A percentile compares a stretch with the other conserved stretches of the same genome.
Evolutionary conservation across 1,140 invertebrate genomes (phyloP).

Genomic region (Saccostrea glomerata): DNA sequence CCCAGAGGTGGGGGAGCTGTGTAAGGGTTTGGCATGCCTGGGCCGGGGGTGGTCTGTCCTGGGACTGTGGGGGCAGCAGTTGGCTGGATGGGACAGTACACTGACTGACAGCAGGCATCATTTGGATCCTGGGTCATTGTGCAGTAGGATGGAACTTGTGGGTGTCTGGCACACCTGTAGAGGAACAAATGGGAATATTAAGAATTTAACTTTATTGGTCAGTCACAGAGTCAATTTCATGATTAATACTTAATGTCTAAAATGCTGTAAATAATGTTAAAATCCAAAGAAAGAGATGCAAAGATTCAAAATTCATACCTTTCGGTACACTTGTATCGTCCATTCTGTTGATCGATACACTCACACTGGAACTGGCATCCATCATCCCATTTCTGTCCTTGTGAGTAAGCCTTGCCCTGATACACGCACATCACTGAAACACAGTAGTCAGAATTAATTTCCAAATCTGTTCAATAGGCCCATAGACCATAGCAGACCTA

Average conservation of each 20-base stretch:
- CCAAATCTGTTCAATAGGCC: neutral
- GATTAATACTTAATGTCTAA: too few relatives aligned
- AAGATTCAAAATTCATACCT: slow-evolving; percentile 55
- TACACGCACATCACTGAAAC: slow-evolving; percentile 66
- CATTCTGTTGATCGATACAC: slow-evolving; percentile 64
- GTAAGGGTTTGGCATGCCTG: slow-evolving; percentile 42
- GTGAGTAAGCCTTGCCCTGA: slow-evolving; percentile 61
- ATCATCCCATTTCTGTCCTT: slow-evolving; percentile 70
- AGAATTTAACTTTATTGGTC: too few relatives aligned
- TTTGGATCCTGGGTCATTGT: slow-evolving; percentile 63
- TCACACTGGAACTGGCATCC: slow-evolving; percentile 67
- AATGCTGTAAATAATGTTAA: too few relatives aligned
- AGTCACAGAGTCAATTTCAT: neutral
- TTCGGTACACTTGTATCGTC: slow-evolving; percentile 68
- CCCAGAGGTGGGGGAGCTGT: slow-evolving; percentile 6
- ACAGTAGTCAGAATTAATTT: neutral
- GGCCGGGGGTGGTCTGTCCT: slow-evolving; percentile 45
- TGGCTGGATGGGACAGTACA: slow-evolving; percentile 58
- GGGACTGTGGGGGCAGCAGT: slow-evolving; percentile 45
- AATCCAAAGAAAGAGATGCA: neutral
- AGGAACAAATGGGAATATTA: neutral
- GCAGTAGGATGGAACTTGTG: slow-evolving; percentile 65
- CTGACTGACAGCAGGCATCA: slow-evolving; percentile 65
- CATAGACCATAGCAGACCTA: too few relatives aligned
- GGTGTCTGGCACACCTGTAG: slow-evolving; percentile 65